Evolutionary conservation across 1,140 invertebrate species (phyloP), one percentile per base, ranked within the genome.

Genomic region (roundworm (Caenorhabditis elegans)): DNA sequence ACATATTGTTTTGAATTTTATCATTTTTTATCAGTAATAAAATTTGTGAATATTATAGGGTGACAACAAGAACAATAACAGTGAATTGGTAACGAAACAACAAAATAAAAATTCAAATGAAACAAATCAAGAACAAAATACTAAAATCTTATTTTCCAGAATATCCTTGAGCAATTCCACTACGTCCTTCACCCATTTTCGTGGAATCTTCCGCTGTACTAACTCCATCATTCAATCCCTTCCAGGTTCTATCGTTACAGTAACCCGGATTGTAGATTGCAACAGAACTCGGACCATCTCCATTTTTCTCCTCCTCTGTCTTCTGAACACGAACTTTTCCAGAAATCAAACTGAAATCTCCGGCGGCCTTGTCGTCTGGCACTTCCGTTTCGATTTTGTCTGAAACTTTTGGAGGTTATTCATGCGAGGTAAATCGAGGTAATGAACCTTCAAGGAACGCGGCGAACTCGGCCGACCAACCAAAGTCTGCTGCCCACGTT

Each of bases 401-500:
- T 84, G 60, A 53, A 82, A 51, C 5, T 36, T 19, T 13, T 75
- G n/a, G 34, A 34, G 75, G 8, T n/a, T 31, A 48, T 26, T 24
- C 31, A 26, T 48, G 82, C 13, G 79, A 80, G 15, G 8, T n/a
- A n/a, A n/a, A n/a, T n/a, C n/a, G n/a, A n/a, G n/a, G n/a, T n/a
- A n/a, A n/a, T n/a, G n/a, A 43, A 85, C 84, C 84, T 47, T 77
- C 28, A 24, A 85, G 36, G 46, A 79, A 78, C 31, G 86, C 70
- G 17, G 83, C 49, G 26, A 85, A 85, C 28, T 84, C 82, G 26
- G 83, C 70, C 36, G 83, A 85, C 84, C 85, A 85, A 47, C 84
- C 84, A 60, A 22, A 22, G 15, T 78, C 84, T 11, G 79, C 46
- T 22, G 48, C 51, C 84, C 84, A 85, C 48, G 39, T 47, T 28